phyloP scores from a whole-genome alignment of 2,888 invertebrate species.

The Brenthis hecate region DNA sequence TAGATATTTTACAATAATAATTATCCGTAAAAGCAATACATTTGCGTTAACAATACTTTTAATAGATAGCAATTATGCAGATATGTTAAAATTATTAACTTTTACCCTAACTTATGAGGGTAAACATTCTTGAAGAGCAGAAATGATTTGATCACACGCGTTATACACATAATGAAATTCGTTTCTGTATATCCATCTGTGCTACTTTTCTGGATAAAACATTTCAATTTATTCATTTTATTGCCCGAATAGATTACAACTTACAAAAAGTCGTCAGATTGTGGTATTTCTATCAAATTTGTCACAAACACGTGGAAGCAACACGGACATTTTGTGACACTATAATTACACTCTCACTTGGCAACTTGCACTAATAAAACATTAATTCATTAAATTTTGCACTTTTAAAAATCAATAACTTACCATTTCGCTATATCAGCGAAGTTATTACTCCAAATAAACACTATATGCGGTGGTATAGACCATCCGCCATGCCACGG shows the following conservation, averaged over 20 bases:
- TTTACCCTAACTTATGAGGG: neutral
- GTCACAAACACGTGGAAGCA: constrained; percentile 50
- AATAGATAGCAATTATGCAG: neutral
- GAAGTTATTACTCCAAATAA: constrained; percentile 74
- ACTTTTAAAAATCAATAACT: constrained; percentile 55
- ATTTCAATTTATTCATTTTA: neutral
- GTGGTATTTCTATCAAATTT: constrained; percentile 40
- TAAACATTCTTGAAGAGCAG: constrained; percentile 13
- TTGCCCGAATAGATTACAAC: constrained; percentile 27
- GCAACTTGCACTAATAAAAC: constrained; percentile 45
- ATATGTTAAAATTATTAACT: neutral
- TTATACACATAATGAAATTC: neutral
- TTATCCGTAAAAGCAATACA: neutral
- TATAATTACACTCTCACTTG: constrained; percentile 47
- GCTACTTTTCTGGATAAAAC: neutral
- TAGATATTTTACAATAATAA: constrained; percentile 4
- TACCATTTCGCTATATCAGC: constrained; percentile 80
- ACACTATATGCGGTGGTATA: constrained; percentile 72
- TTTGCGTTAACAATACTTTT: neutral
- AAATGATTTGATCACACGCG: constrained; percentile 11
- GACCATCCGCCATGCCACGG: constrained; percentile 83
- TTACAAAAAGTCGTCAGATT: constrained; percentile 33
- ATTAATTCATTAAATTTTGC: constrained; percentile 34
- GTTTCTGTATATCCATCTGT: neutral
- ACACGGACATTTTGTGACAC: constrained; percentile 36